Evolutionary conservation across 2,888 invertebrate species (phyloP).

Genomic region (Apeira syringaria): DNA sequence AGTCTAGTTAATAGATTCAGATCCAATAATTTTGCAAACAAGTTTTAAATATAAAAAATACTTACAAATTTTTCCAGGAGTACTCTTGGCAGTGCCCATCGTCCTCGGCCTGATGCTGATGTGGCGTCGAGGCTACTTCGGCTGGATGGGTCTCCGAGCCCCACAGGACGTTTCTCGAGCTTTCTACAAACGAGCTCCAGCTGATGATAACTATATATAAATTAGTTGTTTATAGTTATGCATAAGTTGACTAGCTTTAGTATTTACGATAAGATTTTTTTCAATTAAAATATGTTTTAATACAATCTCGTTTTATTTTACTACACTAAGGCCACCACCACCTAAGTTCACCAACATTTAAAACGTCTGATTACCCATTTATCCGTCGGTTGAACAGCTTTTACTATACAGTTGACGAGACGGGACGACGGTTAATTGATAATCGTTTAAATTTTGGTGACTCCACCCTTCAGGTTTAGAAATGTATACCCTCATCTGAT

Average conservation of each 20-base stretch:
- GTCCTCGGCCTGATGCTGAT: conserved; percentile 83
- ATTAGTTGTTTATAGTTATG: not conserved
- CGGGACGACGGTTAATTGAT: too few species aligned
- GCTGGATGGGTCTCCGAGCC: conserved; percentile 79
- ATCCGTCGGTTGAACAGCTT: too few species aligned
- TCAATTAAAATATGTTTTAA: not conserved
- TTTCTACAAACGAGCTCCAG: conserved; percentile 87
- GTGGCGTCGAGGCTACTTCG: conserved; percentile 87
- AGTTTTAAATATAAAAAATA: too few species aligned
- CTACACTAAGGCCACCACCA: too few species aligned
- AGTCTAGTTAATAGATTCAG: too few species aligned
- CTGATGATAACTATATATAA: conserved; percentile 74
- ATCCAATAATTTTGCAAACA: too few species aligned
- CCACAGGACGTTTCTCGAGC: conserved; percentile 86
- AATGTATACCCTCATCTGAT: too few species aligned
- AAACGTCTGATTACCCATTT: too few species aligned
- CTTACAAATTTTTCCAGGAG: conserved; percentile 61
- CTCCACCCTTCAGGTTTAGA: too few species aligned
- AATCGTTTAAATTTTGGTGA: too few species aligned
- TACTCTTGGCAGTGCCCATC: conserved; percentile 87
- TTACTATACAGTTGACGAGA: too few species aligned
- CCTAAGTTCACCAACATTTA: too few species aligned
- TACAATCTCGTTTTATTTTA: not conserved
- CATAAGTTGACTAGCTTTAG: not conserved
- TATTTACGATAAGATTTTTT: not conserved